Percentiles rank a stretch among this genome's conserved stretches.
phyloP scores from a whole-genome alignment of 2,113 vertebrate genomes.

The Onychostruthus taczanowskii region DNA sequence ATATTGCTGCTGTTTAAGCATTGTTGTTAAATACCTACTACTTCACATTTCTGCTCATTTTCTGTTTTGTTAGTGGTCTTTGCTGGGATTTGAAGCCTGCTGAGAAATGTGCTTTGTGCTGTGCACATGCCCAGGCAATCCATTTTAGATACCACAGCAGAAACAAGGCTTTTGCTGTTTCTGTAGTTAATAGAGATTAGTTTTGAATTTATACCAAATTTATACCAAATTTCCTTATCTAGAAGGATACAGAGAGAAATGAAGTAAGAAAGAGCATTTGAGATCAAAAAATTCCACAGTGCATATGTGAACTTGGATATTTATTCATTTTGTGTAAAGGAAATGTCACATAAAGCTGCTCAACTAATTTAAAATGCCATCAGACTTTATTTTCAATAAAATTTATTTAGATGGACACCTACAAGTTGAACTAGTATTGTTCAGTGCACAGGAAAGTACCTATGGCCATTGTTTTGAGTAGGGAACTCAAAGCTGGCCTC shows the following conservation, averaged over 20 bases:
- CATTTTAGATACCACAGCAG: not conserved
- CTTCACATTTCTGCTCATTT: not conserved
- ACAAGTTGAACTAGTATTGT: not conserved
- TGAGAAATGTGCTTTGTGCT: not conserved
- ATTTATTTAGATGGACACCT: not conserved
- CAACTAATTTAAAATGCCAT: not conserved
- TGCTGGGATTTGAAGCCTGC: not conserved
- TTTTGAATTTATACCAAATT: not conserved
- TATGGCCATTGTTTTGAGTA: not conserved
- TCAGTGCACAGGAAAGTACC: not conserved
- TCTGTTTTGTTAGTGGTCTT: not conserved
- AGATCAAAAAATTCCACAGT: not conserved
- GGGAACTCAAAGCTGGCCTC: not conserved
- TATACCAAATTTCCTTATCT: not conserved
- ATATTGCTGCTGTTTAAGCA: not conserved
- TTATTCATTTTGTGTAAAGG: not conserved
- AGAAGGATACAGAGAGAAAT: not conserved
- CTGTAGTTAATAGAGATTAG: not conserved
- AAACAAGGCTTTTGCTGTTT: not conserved
- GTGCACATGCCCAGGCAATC: not conserved
- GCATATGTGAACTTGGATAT: not conserved
- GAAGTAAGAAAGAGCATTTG: not conserved
- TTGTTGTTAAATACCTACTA: not conserved
- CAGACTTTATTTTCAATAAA: not conserved
- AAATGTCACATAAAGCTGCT: not conserved